Base-by-base conservation (phyloP, 1,140 invertebrate genomes). In the Stegodyphus mimosarum region DNA sequence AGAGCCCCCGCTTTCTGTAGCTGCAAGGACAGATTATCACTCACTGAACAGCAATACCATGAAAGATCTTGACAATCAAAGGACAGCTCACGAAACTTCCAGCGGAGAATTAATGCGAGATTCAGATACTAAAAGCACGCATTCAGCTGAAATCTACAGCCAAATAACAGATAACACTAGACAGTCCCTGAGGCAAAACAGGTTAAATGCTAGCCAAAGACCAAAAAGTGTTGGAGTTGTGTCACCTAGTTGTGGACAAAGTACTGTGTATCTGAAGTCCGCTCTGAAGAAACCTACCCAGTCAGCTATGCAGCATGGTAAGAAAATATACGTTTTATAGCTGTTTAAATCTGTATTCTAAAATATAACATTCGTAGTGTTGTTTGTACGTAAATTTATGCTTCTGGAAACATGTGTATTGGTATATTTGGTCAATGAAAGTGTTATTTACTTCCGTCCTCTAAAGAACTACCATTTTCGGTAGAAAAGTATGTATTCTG, bases 221-320 rank as follows among this genome's bases (percentile, higher is more conserved):
- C 83, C 83, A 86, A 86, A 77, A 69, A 86, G 74, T 64, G n/a
- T 78, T 7, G 75, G 74, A n/a, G 63, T 78, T 50, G 83, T 86
- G n/a, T 13, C 64, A 11, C 67, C 83, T 11, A 74, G 50, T 73
- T 60, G 70, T 64, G 80, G 80, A 50, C 70, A 60, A 51, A 75
- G 69, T 70, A 66, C 74, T 33, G 83, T 77, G 7, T 86, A 86
- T 53, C 74, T 86, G 10, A 86, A 86, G 51, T 86, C 83, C 15
- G 83, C 83, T 18, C 53, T 86, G 11, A 86, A 86, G 55, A 77
- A 86, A 52, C 50, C 74, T 10, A 77, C 83, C 13, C 67, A 78
- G 11, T 71, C 74, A 11, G 83, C 83, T 18, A 78, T 77, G 13
- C 13, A 76, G n/a, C 18, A 86, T 64, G 70, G 75, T 86, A 72